Conservation (phyloP, 2,113 vertebrate species). For the Anseranas semipalmata region DNA sequence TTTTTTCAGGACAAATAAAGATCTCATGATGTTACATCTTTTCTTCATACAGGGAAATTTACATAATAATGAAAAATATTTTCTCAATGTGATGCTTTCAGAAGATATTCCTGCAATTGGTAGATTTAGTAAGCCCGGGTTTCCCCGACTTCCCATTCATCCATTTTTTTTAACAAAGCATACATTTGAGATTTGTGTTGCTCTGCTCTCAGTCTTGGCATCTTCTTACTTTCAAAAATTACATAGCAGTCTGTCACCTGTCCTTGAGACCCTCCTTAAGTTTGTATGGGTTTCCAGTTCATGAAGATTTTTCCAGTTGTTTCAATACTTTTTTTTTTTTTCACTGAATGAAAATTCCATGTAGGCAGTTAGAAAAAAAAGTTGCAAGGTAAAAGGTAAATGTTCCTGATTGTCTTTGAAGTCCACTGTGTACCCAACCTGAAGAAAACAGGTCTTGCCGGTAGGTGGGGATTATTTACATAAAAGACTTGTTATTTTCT, state of each 20-base stretch:
- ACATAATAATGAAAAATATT: background rate
- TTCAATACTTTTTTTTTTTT: background rate
- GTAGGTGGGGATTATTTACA: background rate
- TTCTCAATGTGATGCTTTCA: background rate
- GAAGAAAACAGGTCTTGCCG: background rate
- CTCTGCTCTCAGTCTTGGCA: background rate
- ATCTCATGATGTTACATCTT: background rate
- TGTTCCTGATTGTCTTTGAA: background rate
- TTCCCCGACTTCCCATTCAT: background rate
- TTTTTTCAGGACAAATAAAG: background rate
- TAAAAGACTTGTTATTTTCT: background rate
- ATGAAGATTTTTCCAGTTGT: background rate
- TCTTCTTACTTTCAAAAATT: background rate
- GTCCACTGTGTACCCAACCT: background rate
- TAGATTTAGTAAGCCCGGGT: background rate
- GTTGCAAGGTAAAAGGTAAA: background rate
- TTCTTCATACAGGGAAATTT: background rate
- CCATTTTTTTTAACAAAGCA: background rate
- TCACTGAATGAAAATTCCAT: background rate
- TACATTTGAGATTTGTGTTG: background rate
- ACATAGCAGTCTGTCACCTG: background rate
- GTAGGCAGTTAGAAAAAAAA: background rate
- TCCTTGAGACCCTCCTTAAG: background rate
- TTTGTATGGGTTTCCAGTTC: background rate
- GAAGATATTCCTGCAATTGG: background rate